Base-by-base conservation (phyloP, 2,113 vertebrate species). In the Pica pica region DNA sequence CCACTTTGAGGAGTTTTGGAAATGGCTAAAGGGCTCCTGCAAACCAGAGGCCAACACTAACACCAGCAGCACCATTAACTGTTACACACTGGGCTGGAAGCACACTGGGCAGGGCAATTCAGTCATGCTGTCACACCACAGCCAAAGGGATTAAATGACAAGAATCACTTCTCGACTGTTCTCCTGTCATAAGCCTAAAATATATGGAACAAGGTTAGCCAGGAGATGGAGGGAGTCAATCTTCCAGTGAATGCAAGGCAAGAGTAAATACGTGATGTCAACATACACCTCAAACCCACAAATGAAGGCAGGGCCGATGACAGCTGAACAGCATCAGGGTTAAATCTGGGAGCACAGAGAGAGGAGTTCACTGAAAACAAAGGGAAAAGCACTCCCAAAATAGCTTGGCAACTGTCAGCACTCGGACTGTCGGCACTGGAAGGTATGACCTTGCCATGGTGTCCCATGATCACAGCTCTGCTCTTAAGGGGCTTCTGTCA, bases 371-470 rank as follows among this genome's bases (percentile, higher is more conserved):
- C 85, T 94, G 86, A 94, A 97, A 97, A 96, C 94, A 97, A 96
- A 97, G 95, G 83, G 88, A 95, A 92, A 95, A 96, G 80, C 19
- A 0, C 73, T 97, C 98, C 97, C 95, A 97, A 97, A 98, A 98
- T 98, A 98, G 97, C 90, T 94, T 37, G 60, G 79, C 97, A 98
- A 97, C 97, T 98, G 98, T 98, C 98, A 97, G 95, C 96, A 26
- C 96, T 60, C 5, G 49, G 79, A 78, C 74, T 97, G 97, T 90
- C 71, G 41, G 96, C 85, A 92, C 60, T 35, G 74, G 73, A 87
- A 82, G 84, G 82, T 94, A 88, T 71, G 97, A 96, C 97, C 97
- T 98, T 97, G 96, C 94, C 91, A 57, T 68, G 21, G 71, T 87
- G 87, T 47, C 93, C 60, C 82, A 35, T 37, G 31, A 95, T 77